Evolutionary conservation across 2,797 vertebrate species (phyloP).

Genomic region (Percopsis omiscomaycus): DNA sequence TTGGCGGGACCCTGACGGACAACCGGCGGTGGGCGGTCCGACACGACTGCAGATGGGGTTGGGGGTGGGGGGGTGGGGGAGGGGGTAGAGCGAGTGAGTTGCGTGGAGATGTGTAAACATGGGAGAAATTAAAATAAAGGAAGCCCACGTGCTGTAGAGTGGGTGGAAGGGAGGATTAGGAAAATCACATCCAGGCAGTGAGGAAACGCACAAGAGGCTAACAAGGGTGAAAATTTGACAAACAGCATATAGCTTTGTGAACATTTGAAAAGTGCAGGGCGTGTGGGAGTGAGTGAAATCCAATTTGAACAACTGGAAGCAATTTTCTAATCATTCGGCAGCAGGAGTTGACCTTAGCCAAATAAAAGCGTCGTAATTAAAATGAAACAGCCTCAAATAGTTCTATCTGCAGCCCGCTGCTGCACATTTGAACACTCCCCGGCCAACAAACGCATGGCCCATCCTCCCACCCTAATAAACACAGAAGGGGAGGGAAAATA

Average conservation of each 20-base stretch:
- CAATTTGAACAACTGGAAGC: conserved; percentile 86
- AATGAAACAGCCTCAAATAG: conserved; percentile 61
- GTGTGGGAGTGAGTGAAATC: conserved; percentile 69
- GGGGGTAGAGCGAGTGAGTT: conserved; percentile 20
- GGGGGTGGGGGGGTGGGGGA: conserved; percentile 6
- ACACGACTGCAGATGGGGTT: conserved; percentile 80
- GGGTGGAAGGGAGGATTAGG: conserved; percentile 14
- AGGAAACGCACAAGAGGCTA: conserved; percentile 37
- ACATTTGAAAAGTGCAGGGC: conserved; percentile 43
- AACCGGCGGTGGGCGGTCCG: conserved; percentile 93
- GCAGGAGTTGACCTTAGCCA: conserved; percentile 81
- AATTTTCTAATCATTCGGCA: conserved; percentile 88
- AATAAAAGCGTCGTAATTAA: conserved; percentile 85
- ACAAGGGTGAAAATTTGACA: conserved; percentile 40
- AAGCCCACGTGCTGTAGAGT: conserved; percentile 29
- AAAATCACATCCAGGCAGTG: conserved; percentile 40
- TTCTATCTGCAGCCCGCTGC: conserved; percentile 43
- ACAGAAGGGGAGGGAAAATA: conserved; percentile 33
- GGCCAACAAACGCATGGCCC: conserved; percentile 19
- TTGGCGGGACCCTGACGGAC: conserved; percentile 95
- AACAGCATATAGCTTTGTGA: conserved; percentile 40
- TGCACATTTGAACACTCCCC: conserved; percentile 26
- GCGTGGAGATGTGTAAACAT: conserved; percentile 16
- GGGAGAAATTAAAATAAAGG: conserved; percentile 13
- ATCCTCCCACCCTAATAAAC: conserved; percentile 32